phyloP scores from a whole-genome alignment of 2,797 vertebrate species.

The Gallinago nigripennis region DNA sequence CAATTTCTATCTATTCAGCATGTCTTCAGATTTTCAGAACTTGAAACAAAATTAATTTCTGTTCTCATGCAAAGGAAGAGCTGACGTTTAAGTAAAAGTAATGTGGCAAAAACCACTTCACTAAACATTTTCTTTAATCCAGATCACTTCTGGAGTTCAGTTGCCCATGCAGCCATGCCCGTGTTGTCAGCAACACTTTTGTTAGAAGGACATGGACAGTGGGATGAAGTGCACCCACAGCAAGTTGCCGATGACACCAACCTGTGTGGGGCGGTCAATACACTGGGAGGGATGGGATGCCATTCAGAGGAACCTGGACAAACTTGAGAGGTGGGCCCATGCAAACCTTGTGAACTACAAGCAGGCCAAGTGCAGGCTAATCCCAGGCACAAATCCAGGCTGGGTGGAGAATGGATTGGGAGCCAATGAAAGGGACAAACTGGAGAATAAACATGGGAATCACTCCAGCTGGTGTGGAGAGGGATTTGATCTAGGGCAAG shows the following conservation, averaged over 20 bases:
- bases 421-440: neutral
- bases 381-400: neutral
- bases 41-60: slow-evolving; percentile 21
- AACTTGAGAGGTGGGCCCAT: neutral
- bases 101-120: neutral
- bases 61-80: neutral
- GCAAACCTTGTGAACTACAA: neutral
- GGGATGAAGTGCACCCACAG: neutral
- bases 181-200: neutral
- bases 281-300: neutral
- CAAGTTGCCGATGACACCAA: neutral
- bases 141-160: neutral
- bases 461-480: neutral
- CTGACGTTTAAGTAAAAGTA: neutral
- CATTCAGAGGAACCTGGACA: neutral
- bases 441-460: neutral
- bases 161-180: neutral
- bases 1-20: slow-evolving; percentile 20
- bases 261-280: neutral
- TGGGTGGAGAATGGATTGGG: neutral
- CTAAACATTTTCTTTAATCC: neutral
- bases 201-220: neutral
- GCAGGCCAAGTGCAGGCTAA: neutral
- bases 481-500: neutral
- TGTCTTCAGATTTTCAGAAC: slow-evolving; percentile 4